phyloP scores from a whole-genome alignment of 2,113 vertebrate genomes.

The Clarias batrachus region DNA sequence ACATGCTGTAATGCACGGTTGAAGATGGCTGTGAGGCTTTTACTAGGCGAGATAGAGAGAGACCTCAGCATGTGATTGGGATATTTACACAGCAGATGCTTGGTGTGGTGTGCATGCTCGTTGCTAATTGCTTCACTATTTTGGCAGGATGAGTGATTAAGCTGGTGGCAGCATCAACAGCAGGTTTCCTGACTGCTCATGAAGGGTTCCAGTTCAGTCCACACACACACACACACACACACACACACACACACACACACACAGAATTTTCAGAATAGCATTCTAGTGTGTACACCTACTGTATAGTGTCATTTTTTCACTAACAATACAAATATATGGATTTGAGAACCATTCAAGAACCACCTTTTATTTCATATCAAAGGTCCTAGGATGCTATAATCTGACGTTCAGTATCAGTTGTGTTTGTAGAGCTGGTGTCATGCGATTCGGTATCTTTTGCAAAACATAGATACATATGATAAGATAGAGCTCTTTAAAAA shows the following conservation, averaged over 20 bases:
- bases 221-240: neutral
- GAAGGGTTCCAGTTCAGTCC: constrained; percentile 11
- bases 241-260: neutral
- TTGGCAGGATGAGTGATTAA: constrained; percentile 51
- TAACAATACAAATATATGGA: neutral
- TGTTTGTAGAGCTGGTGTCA: constrained; percentile 28
- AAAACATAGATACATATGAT: constrained; percentile 45
- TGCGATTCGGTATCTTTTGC: constrained; percentile 29
- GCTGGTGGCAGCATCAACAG: constrained; percentile 46
- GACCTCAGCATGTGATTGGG: constrained; percentile 48
- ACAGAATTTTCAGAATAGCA: neutral
- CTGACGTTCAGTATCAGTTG: neutral
- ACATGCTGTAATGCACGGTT: constrained; percentile 31
- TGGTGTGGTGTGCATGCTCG: constrained; percentile 35
- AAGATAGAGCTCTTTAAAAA: constrained; percentile 47
- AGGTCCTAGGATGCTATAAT: constrained; percentile 13
- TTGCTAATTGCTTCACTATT: constrained; percentile 57
- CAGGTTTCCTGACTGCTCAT: constrained; percentile 36
- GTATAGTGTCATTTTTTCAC: neutral
- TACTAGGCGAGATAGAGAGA: constrained; percentile 13
- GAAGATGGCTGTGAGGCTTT: constrained; percentile 21
- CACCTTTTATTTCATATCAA: constrained; percentile 1
- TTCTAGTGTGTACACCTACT: neutral
- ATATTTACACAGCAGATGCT: constrained; percentile 46
- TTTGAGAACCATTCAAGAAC: neutral